These are phyloP conservation scores for Lycorma delicatula DNA, from an alignment of 1,140 invertebrate species.

Conservation along the genomic window DNA sequence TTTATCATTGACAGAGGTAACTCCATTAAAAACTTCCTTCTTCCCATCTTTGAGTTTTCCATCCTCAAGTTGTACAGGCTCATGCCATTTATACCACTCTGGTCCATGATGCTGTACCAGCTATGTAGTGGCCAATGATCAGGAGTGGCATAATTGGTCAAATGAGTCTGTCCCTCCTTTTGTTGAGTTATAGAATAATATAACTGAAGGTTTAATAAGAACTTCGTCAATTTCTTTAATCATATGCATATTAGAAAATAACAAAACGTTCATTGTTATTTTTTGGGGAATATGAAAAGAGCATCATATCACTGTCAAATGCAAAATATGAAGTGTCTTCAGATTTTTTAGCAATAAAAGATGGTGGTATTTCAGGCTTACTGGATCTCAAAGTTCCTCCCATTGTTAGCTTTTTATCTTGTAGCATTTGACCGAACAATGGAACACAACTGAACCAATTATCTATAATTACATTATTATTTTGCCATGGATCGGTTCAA, in stretches of 20 bases:
- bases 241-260: conserved; percentile 28
- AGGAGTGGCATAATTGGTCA: conserved; percentile 23
- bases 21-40: background rate
- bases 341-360: conserved; percentile 12
- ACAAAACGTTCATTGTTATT: conserved; percentile 26
- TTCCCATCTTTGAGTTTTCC: conserved; percentile 2
- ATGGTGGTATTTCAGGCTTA: conserved; percentile 21
- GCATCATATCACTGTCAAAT: conserved; percentile 31
- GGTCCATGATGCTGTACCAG: conserved; percentile 3
- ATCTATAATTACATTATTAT: conserved; percentile 37
- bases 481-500: conserved; percentile 19
- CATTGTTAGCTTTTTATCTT: conserved; percentile 22
- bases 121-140: background rate
- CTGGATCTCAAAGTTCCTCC: conserved; percentile 21
- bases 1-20: background rate
- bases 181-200: conserved; percentile 38
- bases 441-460: conserved; percentile 38
- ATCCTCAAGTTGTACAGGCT: background rate
- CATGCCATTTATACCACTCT: background rate
- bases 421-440: conserved; percentile 28
- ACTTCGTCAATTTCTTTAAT: conserved; percentile 16
- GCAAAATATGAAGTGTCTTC: conserved; percentile 23
- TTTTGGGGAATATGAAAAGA: conserved; percentile 36
- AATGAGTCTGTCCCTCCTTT: conserved; percentile 41
- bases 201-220: conserved; percentile 36